A percentile compares a stretch with the other conserved stretches of the same genome.
Conservation (phyloP, 2,113 vertebrate species). For the Nothobranchius furzeri region DNA sequence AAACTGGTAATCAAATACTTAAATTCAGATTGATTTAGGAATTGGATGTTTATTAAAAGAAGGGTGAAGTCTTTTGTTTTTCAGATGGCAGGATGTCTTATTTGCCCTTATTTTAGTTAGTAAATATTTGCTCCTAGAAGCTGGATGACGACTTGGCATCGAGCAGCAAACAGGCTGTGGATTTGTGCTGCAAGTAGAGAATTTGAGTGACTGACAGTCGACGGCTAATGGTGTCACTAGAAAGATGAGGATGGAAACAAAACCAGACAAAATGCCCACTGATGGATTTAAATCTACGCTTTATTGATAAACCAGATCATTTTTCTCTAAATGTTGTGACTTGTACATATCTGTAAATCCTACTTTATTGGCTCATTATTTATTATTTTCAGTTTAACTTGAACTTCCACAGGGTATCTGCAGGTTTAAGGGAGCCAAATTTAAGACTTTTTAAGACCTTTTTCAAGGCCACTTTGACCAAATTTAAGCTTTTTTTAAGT, state of each 20-base stretch:
- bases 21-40: constrained; percentile 76
- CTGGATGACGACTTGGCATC: constrained; percentile 37
- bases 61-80: constrained; percentile 66
- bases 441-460: no score
- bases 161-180: constrained; percentile 20
- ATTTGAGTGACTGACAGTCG: constrained; percentile 29
- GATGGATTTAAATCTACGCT: background rate
- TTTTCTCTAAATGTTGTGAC: background rate
- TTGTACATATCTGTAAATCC: background rate
- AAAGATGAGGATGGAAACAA: background rate
- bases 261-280: constrained; percentile 15
- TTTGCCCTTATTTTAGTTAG: constrained; percentile 42
- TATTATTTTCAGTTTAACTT: background rate
- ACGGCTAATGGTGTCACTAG: constrained; percentile 5
- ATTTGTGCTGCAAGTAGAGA: constrained; percentile 18
- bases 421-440: no score
- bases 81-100: constrained; percentile 55
- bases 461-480: no score
- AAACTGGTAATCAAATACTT: constrained; percentile 81
- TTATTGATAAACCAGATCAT: background rate
- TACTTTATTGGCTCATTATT: background rate
- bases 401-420: no score
- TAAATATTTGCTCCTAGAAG: constrained; percentile 49
- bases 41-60: constrained; percentile 70
- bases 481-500: no score